Evolutionary conservation across 2,113 vertebrate genomes (phyloP), one percentile per base, ranked within the genome.

Genomic region (Casuarius casuarius): DNA sequence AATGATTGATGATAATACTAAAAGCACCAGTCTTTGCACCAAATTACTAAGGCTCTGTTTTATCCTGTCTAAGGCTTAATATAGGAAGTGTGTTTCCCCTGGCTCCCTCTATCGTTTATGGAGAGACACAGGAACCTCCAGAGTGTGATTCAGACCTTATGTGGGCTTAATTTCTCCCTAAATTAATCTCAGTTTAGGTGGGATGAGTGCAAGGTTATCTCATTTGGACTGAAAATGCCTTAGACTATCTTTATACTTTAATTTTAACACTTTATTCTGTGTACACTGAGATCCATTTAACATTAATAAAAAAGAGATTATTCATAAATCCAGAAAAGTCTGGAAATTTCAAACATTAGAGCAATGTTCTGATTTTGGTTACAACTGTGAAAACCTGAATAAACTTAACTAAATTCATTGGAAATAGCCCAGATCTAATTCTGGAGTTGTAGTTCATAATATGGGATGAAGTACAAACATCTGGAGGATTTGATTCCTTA

Each of bases 1-100:
- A 78, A 83, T 95, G 92, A 95, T 95, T 94, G 29, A 95, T 92
- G 89, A 33, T 40, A 81, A 85, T 81, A 84, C 72, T 94, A 91
- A 96, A 91, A 95, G 78, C 92, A 94, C 62, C 21, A 87, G 19
- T 56, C 89, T 86, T 91, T 80, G 79, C 59, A 88, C 75, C 72
- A 94, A 91, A 63, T 38, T 59, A 88, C 91, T 67, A 88, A 94
- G 67, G 26, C 40, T 94, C 87, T 91, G 75, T 86, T 97, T 96
- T 85, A 90, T 76, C 59, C 87, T 85, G 35, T 85, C 84, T 66
- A 87, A 93, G 58, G 23, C 71, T 49, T 95, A 62, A 87, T 90
- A 85, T 92, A 83, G 67, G 63, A 94, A 94, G 71, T 90, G 93
- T 18, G 40, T 85, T 95, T 92, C 33, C 78, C 35, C 5, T 83